phyloP scores from a whole-genome alignment of 35 echinoderm and acorn worm species.

The Apostichopus californicus region DNA sequence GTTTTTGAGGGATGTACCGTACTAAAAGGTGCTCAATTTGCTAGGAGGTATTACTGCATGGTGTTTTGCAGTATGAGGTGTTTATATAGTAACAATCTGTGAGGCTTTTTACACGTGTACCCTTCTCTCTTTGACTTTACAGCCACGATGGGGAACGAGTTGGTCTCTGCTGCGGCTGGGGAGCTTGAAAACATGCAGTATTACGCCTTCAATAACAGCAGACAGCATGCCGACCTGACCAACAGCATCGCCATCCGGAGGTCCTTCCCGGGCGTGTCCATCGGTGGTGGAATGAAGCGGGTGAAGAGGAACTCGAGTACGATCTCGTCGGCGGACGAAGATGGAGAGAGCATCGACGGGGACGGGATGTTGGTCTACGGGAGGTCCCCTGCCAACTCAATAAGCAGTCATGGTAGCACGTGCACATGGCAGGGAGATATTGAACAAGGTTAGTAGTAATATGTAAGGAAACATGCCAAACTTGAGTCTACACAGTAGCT shows the following conservation, averaged over 20 bases:
- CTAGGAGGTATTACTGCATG: too few relatives aligned
- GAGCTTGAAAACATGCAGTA: conserved; percentile 68
- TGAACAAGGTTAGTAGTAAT: conserved; percentile 67
- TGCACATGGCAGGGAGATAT: conserved; percentile 98
- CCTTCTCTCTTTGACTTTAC: conserved; percentile 7
- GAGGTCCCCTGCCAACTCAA: conserved; percentile 84
- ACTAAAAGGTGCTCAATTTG: too few relatives aligned
- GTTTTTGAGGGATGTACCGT: background rate
- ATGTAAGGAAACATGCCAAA: too few relatives aligned
- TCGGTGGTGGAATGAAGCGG: conserved; percentile 69
- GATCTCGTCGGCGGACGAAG: conserved; percentile 88
- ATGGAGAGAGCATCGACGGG: conserved; percentile 80
- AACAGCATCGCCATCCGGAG: conserved; percentile 64
- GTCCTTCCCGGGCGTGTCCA: conserved; percentile 37
- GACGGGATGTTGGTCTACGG: conserved; percentile 82
- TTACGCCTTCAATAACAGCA: conserved; percentile 79
- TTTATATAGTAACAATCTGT: background rate
- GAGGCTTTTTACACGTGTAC: background rate
- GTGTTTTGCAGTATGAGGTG: too few relatives aligned
- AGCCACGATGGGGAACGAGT: conserved; percentile 58
- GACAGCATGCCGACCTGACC: conserved; percentile 25
- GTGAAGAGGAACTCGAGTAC: conserved; percentile 97
- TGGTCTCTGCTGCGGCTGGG: background rate
- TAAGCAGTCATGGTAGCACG: conserved; percentile 87
- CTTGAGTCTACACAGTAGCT: too few relatives aligned